Percentiles rank a stretch among this genome's conserved stretches.
These are phyloP conservation scores for Siniperca chuatsi DNA, from an alignment of 2,113 vertebrate genomes.

Conservation along the genomic window DNA sequence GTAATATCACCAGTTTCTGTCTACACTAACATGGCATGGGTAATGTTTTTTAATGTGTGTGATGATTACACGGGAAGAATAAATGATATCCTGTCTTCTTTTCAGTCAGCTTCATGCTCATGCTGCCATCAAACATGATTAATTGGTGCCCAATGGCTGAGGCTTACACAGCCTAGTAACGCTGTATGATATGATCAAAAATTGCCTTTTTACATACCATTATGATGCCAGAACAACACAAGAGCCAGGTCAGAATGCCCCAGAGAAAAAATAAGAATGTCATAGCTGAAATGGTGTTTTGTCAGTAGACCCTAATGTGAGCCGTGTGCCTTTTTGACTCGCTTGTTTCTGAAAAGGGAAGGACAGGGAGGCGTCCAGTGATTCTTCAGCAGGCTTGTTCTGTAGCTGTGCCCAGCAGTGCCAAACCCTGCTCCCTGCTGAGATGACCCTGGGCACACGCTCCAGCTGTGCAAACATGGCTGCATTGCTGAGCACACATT, in stretches of 20 bases:
- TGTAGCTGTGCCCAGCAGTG: slow-evolving; percentile 65
- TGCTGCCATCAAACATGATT: slow-evolving; percentile 19
- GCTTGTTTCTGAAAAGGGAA: slow-evolving; percentile 41
- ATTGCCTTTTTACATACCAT: neutral
- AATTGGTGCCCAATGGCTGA: slow-evolving; percentile 13
- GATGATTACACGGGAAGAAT: neutral
- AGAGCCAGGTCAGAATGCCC: slow-evolving; percentile 27
- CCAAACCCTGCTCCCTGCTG: slow-evolving; percentile 76
- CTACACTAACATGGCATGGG: neutral
- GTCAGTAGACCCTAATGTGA: slow-evolving; percentile 13
- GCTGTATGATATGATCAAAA: neutral
- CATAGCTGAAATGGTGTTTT: slow-evolving; percentile 30
- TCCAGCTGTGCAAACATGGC: slow-evolving; percentile 82
- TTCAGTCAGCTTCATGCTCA: neutral
- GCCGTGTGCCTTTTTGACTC: slow-evolving; percentile 2
- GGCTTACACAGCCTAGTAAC: neutral
- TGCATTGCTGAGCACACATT: slow-evolving; percentile 72
- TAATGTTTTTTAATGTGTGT: neutral
- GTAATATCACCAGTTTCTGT: slow-evolving; percentile 31
- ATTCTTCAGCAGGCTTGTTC: slow-evolving; percentile 54
- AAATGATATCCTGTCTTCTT: neutral
- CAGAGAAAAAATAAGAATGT: slow-evolving; percentile 26
- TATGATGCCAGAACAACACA: slow-evolving; percentile 3
- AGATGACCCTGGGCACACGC: slow-evolving; percentile 73
- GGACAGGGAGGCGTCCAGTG: slow-evolving; percentile 36